These are phyloP conservation scores for Struthidea cinerea DNA, from an alignment of 2,113 vertebrate species.

Conservation along the genomic window DNA sequence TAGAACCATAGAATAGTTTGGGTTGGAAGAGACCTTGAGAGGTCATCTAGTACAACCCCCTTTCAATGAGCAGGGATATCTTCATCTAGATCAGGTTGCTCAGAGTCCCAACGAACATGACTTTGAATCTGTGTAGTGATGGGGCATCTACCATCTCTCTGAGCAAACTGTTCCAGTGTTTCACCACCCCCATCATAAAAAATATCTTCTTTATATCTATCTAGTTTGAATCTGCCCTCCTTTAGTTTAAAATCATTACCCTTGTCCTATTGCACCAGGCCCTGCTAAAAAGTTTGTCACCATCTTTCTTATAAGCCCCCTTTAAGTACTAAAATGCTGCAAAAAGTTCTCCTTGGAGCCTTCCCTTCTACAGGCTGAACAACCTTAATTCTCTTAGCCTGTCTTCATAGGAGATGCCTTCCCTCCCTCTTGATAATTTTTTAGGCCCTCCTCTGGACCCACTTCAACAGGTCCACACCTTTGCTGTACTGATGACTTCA, in stretches of 20 bases:
- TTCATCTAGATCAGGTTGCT: not conserved
- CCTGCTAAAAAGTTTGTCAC: not conserved
- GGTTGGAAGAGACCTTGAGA: not conserved
- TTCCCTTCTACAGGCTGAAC: not conserved
- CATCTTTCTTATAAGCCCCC: not conserved
- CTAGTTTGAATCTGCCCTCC: not conserved
- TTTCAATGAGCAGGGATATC: not conserved
- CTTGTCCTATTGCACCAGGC: not conserved
- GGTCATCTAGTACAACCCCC: not conserved
- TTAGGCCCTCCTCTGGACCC: not conserved
- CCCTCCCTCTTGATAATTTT: not conserved
- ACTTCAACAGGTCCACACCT: not conserved
- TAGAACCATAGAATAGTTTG: not conserved
- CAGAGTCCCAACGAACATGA: not conserved
- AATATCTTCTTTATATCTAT: not conserved
- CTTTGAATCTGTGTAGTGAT: not conserved
- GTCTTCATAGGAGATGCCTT: not conserved
- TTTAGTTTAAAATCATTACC: not conserved
- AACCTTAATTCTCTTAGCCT: not conserved
- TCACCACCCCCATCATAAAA: not conserved
- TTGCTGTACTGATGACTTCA: not conserved
- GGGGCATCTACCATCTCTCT: not conserved
- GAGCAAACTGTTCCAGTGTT: not conserved
- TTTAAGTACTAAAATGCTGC: not conserved
- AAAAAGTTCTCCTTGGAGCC: not conserved